Base-by-base conservation (phyloP, 2,888 invertebrate genomes). In the Chirona hameri region DNA sequence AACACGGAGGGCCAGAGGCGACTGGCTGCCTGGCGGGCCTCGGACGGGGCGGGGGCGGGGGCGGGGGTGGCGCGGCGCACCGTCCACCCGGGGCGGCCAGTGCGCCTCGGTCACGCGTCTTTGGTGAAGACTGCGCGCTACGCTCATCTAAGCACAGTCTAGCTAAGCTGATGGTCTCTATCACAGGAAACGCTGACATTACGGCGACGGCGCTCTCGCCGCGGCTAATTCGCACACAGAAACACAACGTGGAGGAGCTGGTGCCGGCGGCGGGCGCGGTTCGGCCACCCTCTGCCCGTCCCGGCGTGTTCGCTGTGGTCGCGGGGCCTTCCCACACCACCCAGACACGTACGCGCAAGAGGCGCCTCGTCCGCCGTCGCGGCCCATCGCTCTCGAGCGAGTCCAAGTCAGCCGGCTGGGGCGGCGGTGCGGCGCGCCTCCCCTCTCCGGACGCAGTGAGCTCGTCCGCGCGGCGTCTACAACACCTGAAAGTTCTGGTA, bases 401-500 rank as follows among this genome's bases (percentile, higher is more conserved):
- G 60, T 21, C 60, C 60, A 7, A 9, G 60, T 60, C 60, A 24
- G 60, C 31, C 72, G 72, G 72, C 31, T 31, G 27, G 27, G 10
- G 65, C 0, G 10, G 29, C 69, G 69, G 27, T n/a, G 69, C 10
- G 27, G 12, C n/a, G 24, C 12, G 27, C 27, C 12, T 10, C 69
- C 29, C n/a, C 60, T 21, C 60, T 14, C 69, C 14, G 27, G 27
- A 12, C 29, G 27, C 27, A 27, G 31, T 72, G 72, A 15, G 15
- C 72, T 18, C 18, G 72, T 72, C 31, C 31, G 18, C 52, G 15
- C 12, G 52, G 52, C 52, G 31, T 46, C 76, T 76, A 76, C 76
- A 76, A 76, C 76, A 76, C 76, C 24, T 76, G 76, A 46, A 76
- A 76, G 76, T 76, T 76, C 76, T 76, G 76, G 76, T 76, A 76